Evolutionary conservation across 2,113 vertebrate species (phyloP).

Genomic region (Aphyosemion australe): DNA sequence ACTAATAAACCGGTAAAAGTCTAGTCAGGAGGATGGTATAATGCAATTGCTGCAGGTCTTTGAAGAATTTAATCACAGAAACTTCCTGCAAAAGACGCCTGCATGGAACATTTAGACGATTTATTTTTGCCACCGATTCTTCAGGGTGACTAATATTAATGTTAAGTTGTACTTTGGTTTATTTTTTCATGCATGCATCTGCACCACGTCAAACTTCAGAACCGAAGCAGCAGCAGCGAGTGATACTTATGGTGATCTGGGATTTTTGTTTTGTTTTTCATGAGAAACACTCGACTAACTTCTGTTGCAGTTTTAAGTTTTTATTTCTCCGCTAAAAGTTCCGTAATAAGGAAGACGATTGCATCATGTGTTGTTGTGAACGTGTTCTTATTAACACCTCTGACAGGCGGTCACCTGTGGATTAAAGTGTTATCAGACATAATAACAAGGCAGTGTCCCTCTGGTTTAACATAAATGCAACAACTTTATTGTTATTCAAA

Average conservation of each 20-base stretch:
- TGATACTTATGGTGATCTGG: background rate
- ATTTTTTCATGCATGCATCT: background rate
- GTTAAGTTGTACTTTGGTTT: background rate
- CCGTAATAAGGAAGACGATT: slow-evolving; percentile 5
- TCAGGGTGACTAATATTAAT: no score
- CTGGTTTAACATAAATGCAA: background rate
- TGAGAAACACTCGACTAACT: background rate
- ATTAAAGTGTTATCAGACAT: slow-evolving; percentile 23
- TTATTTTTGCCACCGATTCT: no score
- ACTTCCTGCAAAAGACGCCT: no score
- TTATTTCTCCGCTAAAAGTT: background rate
- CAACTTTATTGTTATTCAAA: background rate
- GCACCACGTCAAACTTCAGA: background rate
- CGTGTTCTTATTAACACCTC: slow-evolving; percentile 47
- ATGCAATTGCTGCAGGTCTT: no score
- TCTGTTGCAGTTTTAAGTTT: background rate
- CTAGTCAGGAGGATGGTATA: no score
- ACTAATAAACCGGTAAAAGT: no score
- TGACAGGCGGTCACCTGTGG: slow-evolving; percentile 34
- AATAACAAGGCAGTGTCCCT: slow-evolving; percentile 14
- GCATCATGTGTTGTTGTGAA: slow-evolving; percentile 54
- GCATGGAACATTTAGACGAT: no score
- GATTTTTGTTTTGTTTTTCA: background rate
- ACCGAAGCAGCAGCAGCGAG: background rate
- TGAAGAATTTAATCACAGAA: no score